phyloP scores from a whole-genome alignment of 1,140 invertebrate genomes.

The Hermetia illucens region DNA sequence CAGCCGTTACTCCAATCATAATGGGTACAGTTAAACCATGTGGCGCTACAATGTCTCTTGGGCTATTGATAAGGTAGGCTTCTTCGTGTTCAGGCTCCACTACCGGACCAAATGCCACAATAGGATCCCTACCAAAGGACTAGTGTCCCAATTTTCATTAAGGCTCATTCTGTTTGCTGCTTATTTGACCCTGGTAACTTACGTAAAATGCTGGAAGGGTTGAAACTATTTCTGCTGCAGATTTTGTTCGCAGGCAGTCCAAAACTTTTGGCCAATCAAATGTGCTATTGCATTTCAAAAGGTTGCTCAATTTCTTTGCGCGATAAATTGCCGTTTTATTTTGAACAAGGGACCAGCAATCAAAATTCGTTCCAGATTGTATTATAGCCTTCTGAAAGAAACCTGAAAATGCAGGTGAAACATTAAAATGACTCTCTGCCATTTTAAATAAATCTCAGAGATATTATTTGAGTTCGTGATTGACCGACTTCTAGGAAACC shows the following conservation, averaged over 20 bases:
- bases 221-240: conserved; percentile 38
- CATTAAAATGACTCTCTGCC: no score
- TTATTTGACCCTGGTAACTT: no score
- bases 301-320: conserved; percentile 41
- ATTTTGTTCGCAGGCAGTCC: conserved; percentile 38
- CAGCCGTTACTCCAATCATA: conserved; percentile 44
- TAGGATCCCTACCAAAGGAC: conserved; percentile 46
- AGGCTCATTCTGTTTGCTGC: no score
- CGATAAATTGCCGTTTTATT: conserved; percentile 40
- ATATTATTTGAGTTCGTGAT: no score
- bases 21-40: conserved; percentile 38
- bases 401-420: no score
- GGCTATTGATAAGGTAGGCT: conserved; percentile 43
- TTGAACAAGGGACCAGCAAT: conserved; percentile 48
- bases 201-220: conserved; percentile 44
- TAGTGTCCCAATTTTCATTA: conserved; percentile 15
- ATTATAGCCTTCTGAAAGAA: conserved; percentile 54
- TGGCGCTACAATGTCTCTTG: conserved; percentile 32
- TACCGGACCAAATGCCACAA: conserved; percentile 51
- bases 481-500: no score
- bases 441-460: no score
- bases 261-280: conserved; percentile 33
- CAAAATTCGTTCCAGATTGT: conserved; percentile 57
- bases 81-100: conserved; percentile 43
- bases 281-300: conserved; percentile 37